Base-by-base conservation (phyloP, 2,888 invertebrate species). In the Eurois occulta region DNA sequence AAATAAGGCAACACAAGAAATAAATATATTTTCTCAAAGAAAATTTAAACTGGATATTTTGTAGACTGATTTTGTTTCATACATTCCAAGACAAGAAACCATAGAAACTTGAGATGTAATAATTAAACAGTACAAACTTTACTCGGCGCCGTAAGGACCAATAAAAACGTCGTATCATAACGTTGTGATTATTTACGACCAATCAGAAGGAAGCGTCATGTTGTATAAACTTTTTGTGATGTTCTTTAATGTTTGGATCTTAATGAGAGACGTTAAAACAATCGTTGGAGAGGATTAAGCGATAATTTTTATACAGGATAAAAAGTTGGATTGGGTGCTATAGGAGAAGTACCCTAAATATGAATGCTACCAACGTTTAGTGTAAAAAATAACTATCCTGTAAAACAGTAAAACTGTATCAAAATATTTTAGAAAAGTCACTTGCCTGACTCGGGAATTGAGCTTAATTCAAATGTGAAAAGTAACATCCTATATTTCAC, bases 101-200 rank as follows among this genome's bases (percentile, higher is more conserved):
- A 64, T 10, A 48, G 65, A 70, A 76, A 83, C 77, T 28, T 72
- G 82, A 81, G 58, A 73, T 48, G 46, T 70, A 48, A 85, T 69
- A 75, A 86, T 64, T 75, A 83, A 88, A 72, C 72, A 86, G 85
- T 72, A 82, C 71, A 55, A 79, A 78, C 79, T 82, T 79, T 72
- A 83, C 72, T 55, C 43, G 41, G 64, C 71, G 65, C 75, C 71
- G 74, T 84, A 86, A 86, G 80, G 76, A 83, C 84, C 76, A 86
- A 88, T 89, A 86, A 88, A 85, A 90, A 81, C 74, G 67, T 83
- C 77, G 84, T 87, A 78, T 77, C 75, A 68, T 86, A 84, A 84
- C 80, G 73, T 83, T 76, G 76, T 77, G 66, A 82, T 86, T 83
- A 88, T 90, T 89, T 89, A 89, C 73, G 81, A 74, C 80, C 84